A percentile compares a stretch with the other conserved stretches of the same genome.
Conservation (phyloP, 23 tunicate species). For the Styela plicata region DNA sequence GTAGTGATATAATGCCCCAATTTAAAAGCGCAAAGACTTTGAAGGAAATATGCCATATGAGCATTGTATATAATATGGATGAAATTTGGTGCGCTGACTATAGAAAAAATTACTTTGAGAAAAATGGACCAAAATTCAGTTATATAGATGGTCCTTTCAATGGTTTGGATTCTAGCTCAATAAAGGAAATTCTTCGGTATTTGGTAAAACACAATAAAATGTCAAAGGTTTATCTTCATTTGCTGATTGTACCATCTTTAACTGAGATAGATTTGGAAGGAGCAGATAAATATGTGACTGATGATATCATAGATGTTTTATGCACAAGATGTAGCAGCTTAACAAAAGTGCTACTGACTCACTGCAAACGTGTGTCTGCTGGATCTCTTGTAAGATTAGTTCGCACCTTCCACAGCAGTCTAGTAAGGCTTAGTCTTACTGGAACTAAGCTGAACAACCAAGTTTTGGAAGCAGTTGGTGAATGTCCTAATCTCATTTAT, state of each 20-base stretch:
- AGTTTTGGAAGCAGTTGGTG: conserved; percentile 27
- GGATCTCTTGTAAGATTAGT: conserved; percentile 14
- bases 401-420: neutral
- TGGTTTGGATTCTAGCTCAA: conserved; percentile 5
- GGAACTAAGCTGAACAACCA: conserved; percentile 3
- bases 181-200: conserved; percentile 1
- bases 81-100: conserved; percentile 42
- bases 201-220: neutral
- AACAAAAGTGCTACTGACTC: neutral
- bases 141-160: conserved; percentile 41
- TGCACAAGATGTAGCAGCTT: conserved; percentile 23
- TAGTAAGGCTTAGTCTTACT: neutral
- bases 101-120: conserved; percentile 20
- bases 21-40: neutral
- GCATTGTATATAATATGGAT: conserved; percentile 29
- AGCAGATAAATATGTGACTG: conserved; percentile 6
- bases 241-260: conserved; percentile 34
- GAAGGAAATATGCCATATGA: neutral
- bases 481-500: conserved; percentile 7
- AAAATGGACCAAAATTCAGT: conserved; percentile 21
- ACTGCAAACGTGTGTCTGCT: conserved; percentile 25
- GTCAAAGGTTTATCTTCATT: conserved; percentile 29
- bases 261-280: conserved; percentile 25
- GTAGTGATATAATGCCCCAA: neutral
- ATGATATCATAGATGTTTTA: conserved; percentile 30